Base-by-base conservation (phyloP, 2,113 vertebrate genomes). In the Willisornis vidua region DNA sequence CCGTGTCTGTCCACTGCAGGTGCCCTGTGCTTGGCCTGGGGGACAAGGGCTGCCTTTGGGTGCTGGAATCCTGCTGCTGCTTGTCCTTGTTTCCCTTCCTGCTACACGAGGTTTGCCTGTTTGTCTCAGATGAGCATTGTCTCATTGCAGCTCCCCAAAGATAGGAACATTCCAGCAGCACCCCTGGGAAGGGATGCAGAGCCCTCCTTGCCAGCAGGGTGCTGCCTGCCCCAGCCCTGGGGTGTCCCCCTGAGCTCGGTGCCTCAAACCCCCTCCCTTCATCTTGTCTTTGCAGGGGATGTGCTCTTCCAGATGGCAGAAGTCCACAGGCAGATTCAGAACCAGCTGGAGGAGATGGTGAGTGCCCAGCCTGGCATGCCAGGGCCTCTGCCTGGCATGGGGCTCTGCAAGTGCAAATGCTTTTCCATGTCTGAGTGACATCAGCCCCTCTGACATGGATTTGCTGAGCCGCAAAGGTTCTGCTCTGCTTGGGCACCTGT, bases 231-330 rank as follows among this genome's bases (percentile, higher is more conserved):
- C 45, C 45, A 45, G 46, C 65, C 39, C 19, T 0, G 0, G 18
- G 15, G 3, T 20, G 54, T 61, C 6, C 33, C 43, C 37, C 14
- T 4, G 17, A 33, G 55, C n/a, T 35, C 4, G 0, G 59, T 20
- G 12, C 46, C 67, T 77, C 85, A 95, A 41, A 63, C 11, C 23
- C 22, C 31, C 7, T 85, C 22, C 19, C 67, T 7, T 4, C 8
- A 1, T 31, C 52, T 59, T 55, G 14, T 90, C 96, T 87, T 88
- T 90, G n/a, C 98, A 99, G 99, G 99, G 96, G 99, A 99, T 0
- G 99, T 99, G n/a, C 99, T 99, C 24, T 99, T 99, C 97, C 99
- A 99, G 98, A 99, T 99, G 99, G 99, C 99, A 3, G 99, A 99
- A 85, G 99, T 99, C 78, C 99, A 99, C 98, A 95, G 99, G 94